Evolutionary conservation across 2,113 vertebrate genomes (phyloP).

Genomic region (Capreolus pygargus): DNA sequence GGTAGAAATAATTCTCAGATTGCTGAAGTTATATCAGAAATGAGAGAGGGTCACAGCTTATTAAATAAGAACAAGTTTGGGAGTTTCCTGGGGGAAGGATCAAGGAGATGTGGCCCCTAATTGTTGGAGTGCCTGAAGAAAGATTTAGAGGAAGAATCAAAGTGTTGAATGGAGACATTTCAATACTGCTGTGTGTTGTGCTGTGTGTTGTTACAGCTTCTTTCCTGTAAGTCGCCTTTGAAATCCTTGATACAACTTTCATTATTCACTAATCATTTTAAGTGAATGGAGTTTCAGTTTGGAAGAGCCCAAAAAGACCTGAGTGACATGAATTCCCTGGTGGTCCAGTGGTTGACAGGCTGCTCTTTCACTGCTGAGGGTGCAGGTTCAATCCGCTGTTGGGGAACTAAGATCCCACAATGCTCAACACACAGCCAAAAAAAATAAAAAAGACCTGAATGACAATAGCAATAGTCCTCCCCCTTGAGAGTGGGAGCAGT

Average conservation of each 20-base stretch:
- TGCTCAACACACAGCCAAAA: background rate
- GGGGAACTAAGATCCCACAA: background rate
- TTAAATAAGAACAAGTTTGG: conserved; percentile 21
- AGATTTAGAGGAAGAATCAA: conserved; percentile 6
- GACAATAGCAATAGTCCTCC: background rate
- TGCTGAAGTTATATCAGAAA: conserved; percentile 27
- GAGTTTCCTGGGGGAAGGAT: background rate
- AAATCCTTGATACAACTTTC: background rate
- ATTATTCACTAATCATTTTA: background rate
- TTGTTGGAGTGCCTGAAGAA: conserved; percentile 3
- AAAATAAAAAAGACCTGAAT: background rate
- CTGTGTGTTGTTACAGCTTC: background rate
- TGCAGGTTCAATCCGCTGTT: background rate
- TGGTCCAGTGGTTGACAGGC: background rate
- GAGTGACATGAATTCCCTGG: background rate
- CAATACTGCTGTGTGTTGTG: background rate
- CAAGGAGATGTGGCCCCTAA: background rate
- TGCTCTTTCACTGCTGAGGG: background rate
- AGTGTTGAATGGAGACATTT: background rate
- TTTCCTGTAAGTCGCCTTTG: background rate
- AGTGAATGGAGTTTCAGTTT: background rate
- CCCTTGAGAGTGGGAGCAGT: background rate
- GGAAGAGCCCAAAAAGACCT: background rate
- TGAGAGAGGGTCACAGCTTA: background rate
- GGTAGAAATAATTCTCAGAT: conserved; percentile 32